Evolutionary conservation across 2,888 invertebrate genomes (phyloP).

Genomic region (Drosophila hamatofila): DNA sequence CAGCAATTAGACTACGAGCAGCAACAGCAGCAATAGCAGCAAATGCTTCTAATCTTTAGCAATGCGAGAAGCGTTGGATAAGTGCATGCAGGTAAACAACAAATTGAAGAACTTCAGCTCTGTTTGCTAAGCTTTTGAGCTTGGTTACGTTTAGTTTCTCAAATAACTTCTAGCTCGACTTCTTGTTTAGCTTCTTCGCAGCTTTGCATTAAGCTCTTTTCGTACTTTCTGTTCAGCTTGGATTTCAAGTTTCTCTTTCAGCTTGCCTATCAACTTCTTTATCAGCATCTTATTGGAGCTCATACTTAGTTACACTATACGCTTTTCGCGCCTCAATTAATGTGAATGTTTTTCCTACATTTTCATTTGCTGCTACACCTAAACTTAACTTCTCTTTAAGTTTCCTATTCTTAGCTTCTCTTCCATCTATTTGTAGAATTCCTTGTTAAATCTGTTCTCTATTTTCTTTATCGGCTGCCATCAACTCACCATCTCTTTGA

Average conservation of each 20-base stretch:
- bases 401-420: background rate
- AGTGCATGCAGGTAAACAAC: slow-evolving; percentile 1
- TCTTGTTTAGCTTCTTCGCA: background rate
- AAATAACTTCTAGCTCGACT: background rate
- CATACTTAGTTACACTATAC: background rate
- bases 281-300: background rate
- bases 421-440: background rate
- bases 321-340: background rate
- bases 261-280: background rate
- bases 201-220: background rate
- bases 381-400: background rate
- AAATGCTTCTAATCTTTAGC: background rate
- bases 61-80: slow-evolving; percentile 1
- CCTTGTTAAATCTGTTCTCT: no score
- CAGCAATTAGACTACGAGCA: background rate
- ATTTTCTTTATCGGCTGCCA: no score
- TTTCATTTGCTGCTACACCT: background rate
- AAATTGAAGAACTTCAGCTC: background rate
- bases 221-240: background rate
- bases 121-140: background rate
- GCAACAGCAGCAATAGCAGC: no score
- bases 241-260: background rate
- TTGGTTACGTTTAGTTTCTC: background rate
- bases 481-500: no score
- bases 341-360: background rate